Base-by-base conservation (phyloP, 2,797 vertebrate species). In the Sebastes nivosus region DNA sequence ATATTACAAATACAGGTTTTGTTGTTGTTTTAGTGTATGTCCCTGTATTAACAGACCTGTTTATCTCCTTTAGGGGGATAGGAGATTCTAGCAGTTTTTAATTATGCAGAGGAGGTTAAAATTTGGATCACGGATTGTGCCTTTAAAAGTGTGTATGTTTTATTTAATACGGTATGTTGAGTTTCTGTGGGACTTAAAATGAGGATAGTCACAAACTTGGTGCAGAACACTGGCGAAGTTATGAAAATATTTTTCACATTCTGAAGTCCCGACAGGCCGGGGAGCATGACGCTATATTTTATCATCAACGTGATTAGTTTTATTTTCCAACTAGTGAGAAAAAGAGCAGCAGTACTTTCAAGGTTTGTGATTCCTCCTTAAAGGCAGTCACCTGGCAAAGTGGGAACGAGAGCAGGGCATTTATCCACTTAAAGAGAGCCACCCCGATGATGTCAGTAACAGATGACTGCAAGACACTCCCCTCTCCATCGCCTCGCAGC, bases 311-410 rank as follows among this genome's bases (percentile, higher is more conserved):
- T 89, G 88, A 94, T 94, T 84, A 88, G 86, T 90, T 93, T 92
- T 93, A 87, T 92, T 92, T 93, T 91, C 82, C 72, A 88, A 88
- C 79, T 75, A 69, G 83, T 69, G 81, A 70, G 79, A 18, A 85
- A 91, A 88, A 72, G 73, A 80, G 80, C 82, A 81, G 88, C 86
- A 76, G 80, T 87, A 77, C 85, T 92, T 95, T 93, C 87, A 93
- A 91, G 93, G 92, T 94, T 92, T 93, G 89, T 90, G 93, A 88
- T 94, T 94, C 91, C 93, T 94, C 92, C 93, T 93, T 91, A 91
- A 92, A 94, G 91, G 91, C 94, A 94, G 94, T 95, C 94, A 95
- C 94, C 93, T 95, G 95, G 93, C 90, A 95, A 95, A 95, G 94
- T 94, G 94, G 90, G 89, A 92, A 92, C 79, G 79, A 85, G 93